phyloP scores from a whole-genome alignment of 2,113 vertebrate genomes.

The Percopsis transmontana region DNA sequence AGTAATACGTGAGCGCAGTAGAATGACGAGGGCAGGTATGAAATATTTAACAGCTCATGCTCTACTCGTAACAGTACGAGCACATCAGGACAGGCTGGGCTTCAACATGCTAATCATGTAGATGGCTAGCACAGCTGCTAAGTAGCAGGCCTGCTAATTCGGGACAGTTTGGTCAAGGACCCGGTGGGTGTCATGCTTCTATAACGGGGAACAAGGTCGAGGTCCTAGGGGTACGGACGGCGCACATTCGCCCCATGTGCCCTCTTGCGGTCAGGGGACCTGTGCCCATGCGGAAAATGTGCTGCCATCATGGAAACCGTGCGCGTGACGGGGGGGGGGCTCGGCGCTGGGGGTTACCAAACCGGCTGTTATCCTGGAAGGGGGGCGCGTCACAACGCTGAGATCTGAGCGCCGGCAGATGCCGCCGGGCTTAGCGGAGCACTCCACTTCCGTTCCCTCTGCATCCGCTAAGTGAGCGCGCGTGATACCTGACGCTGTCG shows the following conservation, averaged over 20 bases:
- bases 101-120: background rate
- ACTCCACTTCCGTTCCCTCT: slow-evolving; percentile 68
- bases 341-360: slow-evolving; percentile 44
- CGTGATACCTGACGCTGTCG: slow-evolving; percentile 67
- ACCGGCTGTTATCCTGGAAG: slow-evolving; percentile 62
- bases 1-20: slow-evolving; percentile 63
- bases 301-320: slow-evolving; percentile 69
- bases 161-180: slow-evolving; percentile 20
- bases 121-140: background rate
- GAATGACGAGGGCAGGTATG: slow-evolving; percentile 62
- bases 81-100: no score
- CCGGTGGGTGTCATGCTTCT: slow-evolving; percentile 44
- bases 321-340: slow-evolving; percentile 46
- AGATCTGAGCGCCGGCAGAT: slow-evolving; percentile 64
- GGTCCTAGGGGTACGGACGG: slow-evolving; percentile 34
- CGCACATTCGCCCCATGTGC: slow-evolving; percentile 41
- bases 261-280: slow-evolving; percentile 41
- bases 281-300: slow-evolving; percentile 44
- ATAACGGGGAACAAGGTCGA: slow-evolving; percentile 39
- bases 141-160: background rate
- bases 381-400: slow-evolving; percentile 43
- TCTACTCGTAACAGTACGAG: slow-evolving; percentile 12
- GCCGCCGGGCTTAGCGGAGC: slow-evolving; percentile 63
- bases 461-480: slow-evolving; percentile 46
- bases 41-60: slow-evolving; percentile 72